Conservation (phyloP, 2,113 vertebrate species). For the Coptodon rendalli region DNA sequence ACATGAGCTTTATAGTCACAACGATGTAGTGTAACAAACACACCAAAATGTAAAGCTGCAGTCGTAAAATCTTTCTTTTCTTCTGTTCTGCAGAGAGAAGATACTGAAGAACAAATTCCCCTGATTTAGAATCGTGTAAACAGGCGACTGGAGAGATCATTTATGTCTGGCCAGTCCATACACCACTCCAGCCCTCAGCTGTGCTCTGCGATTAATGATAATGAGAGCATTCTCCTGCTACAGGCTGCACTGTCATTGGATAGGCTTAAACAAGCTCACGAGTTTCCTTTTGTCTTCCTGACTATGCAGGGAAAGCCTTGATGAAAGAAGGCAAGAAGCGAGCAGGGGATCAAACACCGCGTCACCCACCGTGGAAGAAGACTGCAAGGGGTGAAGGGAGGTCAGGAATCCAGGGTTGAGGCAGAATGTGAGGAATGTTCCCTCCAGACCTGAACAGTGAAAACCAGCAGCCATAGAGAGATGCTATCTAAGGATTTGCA, state of each 20-base stretch:
- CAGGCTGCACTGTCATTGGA: background rate
- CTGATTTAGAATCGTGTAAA: background rate
- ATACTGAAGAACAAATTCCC: background rate
- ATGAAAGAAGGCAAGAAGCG: background rate
- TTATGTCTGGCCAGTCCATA: background rate
- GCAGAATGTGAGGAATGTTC: conserved; percentile 57
- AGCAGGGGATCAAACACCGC: background rate
- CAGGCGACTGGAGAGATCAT: background rate
- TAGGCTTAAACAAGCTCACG: background rate
- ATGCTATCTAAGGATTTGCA: conserved; percentile 9
- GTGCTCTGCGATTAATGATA: background rate
- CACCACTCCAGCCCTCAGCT: background rate
- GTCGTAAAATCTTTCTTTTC: background rate
- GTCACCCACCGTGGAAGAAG: background rate
- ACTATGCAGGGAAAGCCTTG: background rate
- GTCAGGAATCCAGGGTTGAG: conserved; percentile 30
- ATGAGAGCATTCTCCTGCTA: background rate
- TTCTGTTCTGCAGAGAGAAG: background rate
- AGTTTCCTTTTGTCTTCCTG: background rate
- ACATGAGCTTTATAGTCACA: background rate
- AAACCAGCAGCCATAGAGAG: background rate
- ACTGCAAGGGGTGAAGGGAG: conserved; percentile 13
- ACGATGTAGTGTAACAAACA: background rate
- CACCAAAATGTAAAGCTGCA: background rate
- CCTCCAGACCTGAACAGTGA: conserved; percentile 29